These are phyloP conservation scores for Melitaea athalia DNA, from an alignment of 2,888 invertebrate species.

Conservation along the genomic window DNA sequence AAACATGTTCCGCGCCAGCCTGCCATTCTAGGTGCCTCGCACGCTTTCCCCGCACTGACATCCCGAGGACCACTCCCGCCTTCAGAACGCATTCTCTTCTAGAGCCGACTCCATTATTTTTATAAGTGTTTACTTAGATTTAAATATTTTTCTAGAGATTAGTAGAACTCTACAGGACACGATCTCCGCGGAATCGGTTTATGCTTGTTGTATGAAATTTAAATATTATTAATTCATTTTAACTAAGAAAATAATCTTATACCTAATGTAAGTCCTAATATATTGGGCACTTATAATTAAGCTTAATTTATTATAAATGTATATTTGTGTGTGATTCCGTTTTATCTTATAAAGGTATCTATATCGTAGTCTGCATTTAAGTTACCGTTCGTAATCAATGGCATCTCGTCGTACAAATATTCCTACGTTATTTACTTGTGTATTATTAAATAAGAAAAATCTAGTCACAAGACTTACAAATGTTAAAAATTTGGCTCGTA, in stretches of 20 bases:
- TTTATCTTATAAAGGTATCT: constrained; percentile 71
- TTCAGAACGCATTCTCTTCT: constrained; percentile 66
- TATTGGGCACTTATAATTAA: constrained; percentile 53
- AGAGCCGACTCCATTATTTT: constrained; percentile 79
- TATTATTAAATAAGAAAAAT: constrained; percentile 80
- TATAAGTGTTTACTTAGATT: constrained; percentile 73
- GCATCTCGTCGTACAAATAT: constrained; percentile 83
- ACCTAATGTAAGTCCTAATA: constrained; percentile 54
- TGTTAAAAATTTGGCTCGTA: constrained; percentile 74
- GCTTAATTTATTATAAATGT: constrained; percentile 77
- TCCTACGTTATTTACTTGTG: constrained; percentile 81
- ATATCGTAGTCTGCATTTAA: constrained; percentile 80
- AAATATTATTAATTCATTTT: constrained; percentile 40
- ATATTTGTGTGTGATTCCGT: constrained; percentile 77
- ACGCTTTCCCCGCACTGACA: constrained; percentile 38
- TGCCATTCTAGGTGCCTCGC: constrained; percentile 89
- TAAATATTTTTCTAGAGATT: constrained; percentile 77
- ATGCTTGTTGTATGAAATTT: constrained; percentile 49
- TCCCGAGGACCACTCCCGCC: constrained; percentile 75
- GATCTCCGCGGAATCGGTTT: constrained; percentile 79
- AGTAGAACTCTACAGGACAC: constrained; percentile 71
- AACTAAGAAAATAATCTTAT: constrained; percentile 59
- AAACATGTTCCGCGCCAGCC: constrained; percentile 96
- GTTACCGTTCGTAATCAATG: constrained; percentile 82
- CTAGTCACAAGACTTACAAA: constrained; percentile 82